Evolutionary conservation across 2,888 invertebrate species (phyloP).

Genomic region (Odontocerum albicorne): DNA sequence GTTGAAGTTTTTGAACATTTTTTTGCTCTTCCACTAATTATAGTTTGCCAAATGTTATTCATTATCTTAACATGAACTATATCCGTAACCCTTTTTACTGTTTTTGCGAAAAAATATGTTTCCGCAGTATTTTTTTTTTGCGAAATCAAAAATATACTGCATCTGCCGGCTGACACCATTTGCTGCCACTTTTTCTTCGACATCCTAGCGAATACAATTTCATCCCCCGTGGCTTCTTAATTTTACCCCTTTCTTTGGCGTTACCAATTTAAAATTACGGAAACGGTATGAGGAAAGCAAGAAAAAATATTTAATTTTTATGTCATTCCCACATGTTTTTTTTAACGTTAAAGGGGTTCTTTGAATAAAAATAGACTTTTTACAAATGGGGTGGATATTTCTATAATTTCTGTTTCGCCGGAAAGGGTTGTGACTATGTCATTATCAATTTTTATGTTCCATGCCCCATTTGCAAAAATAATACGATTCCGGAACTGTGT

Average conservation of each 20-base stretch:
- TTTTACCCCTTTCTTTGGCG: conserved; percentile 27
- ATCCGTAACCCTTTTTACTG: too few species aligned
- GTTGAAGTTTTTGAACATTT: too few species aligned
- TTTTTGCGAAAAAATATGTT: neutral
- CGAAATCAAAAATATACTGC: conserved; percentile 4
- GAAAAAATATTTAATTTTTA: conserved; percentile 4
- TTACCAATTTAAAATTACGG: conserved; percentile 27
- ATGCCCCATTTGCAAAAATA: neutral
- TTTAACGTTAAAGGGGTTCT: too few species aligned
- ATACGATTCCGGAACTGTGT: neutral
- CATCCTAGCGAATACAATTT: neutral
- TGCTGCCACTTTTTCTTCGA: neutral
- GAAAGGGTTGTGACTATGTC: too few species aligned
- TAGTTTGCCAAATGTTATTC: too few species aligned
- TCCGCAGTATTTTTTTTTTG: neutral
- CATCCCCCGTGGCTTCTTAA: conserved; percentile 23
- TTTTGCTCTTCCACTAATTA: too few species aligned
- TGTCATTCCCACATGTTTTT: conserved; percentile 10
- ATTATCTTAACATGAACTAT: too few species aligned
- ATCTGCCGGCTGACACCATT: neutral
- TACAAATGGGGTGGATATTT: too few species aligned
- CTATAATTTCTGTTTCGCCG: too few species aligned
- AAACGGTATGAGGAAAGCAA: conserved; percentile 8
- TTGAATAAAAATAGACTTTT: too few species aligned
- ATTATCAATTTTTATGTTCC: neutral